Conservation (phyloP, 2,797 vertebrate species). For the Neosilurus mollespiculum region DNA sequence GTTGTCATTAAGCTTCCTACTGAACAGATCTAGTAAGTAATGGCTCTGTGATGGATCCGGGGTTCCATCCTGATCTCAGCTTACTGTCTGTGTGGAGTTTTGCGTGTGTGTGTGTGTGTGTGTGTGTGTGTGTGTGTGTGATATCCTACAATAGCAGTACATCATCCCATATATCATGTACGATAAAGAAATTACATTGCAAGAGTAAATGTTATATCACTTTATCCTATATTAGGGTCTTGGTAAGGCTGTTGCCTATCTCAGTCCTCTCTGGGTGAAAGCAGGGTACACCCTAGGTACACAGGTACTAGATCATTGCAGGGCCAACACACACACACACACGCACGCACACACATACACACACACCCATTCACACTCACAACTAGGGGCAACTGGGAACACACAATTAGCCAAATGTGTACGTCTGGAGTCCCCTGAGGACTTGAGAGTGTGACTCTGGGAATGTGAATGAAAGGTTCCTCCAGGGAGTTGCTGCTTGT, state of each 20-base stretch:
- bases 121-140: neutral
- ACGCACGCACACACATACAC: no score
- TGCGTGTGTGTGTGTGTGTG: neutral
- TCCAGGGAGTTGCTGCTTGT: neutral
- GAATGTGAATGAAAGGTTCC: neutral
- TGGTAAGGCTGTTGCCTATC: no score
- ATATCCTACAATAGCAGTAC: neutral
- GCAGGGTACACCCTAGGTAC: no score
- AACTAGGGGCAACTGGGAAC: no score
- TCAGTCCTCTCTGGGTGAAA: no score
- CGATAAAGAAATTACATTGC: neutral
- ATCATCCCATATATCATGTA: neutral
- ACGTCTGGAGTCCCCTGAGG: no score
- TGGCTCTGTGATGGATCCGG: neutral
- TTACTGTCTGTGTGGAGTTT: neutral
- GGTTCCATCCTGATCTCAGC: neutral
- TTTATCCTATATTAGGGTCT: neutral
- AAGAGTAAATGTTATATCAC: neutral
- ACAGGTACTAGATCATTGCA: no score
- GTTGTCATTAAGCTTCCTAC: neutral
- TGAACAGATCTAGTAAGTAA: neutral
- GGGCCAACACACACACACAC: no score
- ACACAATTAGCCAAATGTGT: no score
- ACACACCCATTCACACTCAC: no score
- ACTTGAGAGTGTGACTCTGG: neutral